phyloP scores from a whole-genome alignment of 2,888 invertebrate genomes.

The Agonopterix alstromeriana region DNA sequence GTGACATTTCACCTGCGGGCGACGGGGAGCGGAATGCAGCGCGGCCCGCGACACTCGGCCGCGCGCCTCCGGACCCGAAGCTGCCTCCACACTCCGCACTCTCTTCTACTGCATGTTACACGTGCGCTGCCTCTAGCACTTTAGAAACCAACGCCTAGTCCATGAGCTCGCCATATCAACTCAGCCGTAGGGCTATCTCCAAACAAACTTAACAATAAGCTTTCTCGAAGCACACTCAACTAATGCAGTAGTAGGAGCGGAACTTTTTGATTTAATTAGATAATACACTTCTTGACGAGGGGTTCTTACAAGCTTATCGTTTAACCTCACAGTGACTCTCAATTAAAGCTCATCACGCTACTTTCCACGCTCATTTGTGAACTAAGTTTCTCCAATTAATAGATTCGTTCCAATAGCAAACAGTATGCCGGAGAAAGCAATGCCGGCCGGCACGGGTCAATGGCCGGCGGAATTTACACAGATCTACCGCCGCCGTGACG shows the following conservation, averaged over 20 bases:
- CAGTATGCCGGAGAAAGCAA: constrained; percentile 70
- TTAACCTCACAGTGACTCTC: no score
- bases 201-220: neutral
- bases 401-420: constrained; percentile 77
- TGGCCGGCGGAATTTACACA: constrained; percentile 67
- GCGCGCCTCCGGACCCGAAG: constrained; percentile 21
- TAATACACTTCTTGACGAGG: no score
- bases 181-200: constrained; percentile 6
- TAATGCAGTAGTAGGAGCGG: no score
- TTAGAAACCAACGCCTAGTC: no score
- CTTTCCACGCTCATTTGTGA: constrained; percentile 75
- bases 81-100: constrained; percentile 11
- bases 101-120: neutral
- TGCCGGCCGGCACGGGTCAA: constrained; percentile 57
- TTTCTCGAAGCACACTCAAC: neutral
- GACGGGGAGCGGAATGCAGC: constrained; percentile 45
- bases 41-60: constrained; percentile 22
- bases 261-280: no score
- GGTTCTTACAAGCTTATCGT: no score
- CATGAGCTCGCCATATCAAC: constrained; percentile 6
- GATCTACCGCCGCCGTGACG: constrained; percentile 52
- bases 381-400: constrained; percentile 76
- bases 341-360: constrained; percentile 42
- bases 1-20: constrained; percentile 72
- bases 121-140: no score